Evolutionary conservation across 2,797 vertebrate species (phyloP).

Genomic region (Philypnodon macrostomus): DNA sequence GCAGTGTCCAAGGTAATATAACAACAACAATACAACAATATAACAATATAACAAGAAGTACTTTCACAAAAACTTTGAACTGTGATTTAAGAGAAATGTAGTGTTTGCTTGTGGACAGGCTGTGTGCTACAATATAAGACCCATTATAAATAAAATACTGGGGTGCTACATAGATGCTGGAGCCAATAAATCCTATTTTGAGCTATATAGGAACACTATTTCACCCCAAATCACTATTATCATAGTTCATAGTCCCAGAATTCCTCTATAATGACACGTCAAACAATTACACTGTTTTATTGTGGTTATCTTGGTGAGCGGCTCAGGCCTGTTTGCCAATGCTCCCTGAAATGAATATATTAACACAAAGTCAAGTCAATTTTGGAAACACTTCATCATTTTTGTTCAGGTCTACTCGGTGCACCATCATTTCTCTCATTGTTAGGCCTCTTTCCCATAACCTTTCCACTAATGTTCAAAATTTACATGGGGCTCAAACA

Average conservation of each 20-base stretch:
- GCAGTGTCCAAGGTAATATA: conserved; percentile 87
- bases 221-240: background rate
- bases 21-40: too few relatives aligned
- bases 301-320: conserved; percentile 11
- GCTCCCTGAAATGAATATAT: conserved; percentile 7
- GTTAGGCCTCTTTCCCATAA: background rate
- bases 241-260: background rate
- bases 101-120: background rate
- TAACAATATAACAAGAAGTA: too few relatives aligned
- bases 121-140: too few relatives aligned
- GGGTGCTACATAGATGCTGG: background rate
- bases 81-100: background rate
- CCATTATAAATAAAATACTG: conserved; percentile 3
- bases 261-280: background rate
- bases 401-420: conserved; percentile 3
- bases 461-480: background rate
- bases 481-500: conserved; percentile 12
- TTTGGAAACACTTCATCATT: conserved; percentile 6
- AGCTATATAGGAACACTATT: background rate
- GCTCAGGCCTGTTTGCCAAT: conserved; percentile 9
- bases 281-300: background rate
- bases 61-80: background rate
- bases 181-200: background rate
- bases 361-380: background rate
- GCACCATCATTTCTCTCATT: background rate